phyloP scores from a whole-genome alignment of 2,113 vertebrate species.

The Nanger granti region DNA sequence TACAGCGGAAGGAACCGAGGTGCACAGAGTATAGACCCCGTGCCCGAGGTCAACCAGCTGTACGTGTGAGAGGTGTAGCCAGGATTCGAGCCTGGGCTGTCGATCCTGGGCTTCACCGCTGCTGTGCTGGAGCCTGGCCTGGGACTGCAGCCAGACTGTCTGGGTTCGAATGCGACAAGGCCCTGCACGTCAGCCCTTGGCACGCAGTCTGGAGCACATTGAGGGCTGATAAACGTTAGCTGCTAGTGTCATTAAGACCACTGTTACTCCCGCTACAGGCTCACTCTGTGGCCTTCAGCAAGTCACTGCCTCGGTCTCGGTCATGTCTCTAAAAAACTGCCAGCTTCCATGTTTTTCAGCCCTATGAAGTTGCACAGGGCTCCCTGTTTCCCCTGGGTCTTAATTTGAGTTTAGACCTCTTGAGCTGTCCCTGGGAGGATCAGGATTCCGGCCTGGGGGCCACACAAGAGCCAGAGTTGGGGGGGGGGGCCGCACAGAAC shows the following conservation, averaged over 20 bases:
- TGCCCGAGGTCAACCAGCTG: not conserved
- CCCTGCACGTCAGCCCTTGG: conserved; percentile 50
- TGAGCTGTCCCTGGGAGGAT: conserved; percentile 31
- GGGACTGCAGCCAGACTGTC: conserved; percentile 63
- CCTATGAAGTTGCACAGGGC: not conserved
- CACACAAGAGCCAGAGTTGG: not conserved
- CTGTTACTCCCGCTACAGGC: conserved; percentile 29
- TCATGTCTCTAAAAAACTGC: conserved; percentile 40
- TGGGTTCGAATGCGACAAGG: conserved; percentile 56
- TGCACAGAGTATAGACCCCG: not conserved
- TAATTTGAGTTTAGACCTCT: conserved; percentile 5
- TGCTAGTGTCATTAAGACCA: conserved; percentile 68
- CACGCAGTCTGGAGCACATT: conserved; percentile 64
- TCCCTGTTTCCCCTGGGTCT: conserved; percentile 5
- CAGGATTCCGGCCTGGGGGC: not conserved
- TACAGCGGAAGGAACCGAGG: not conserved
- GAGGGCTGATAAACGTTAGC: conserved; percentile 65
- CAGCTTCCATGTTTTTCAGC: conserved; percentile 20
- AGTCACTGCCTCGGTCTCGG: not conserved
- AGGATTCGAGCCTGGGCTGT: conserved; percentile 19
- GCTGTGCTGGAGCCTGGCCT: conserved; percentile 20
- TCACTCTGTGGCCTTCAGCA: conserved; percentile 29
- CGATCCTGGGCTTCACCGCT: not conserved
- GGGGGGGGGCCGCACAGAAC: too few species aligned
- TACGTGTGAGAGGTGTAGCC: not conserved